phyloP scores from a whole-genome alignment of 2,113 vertebrate species.

The Triplophysa rosa region DNA sequence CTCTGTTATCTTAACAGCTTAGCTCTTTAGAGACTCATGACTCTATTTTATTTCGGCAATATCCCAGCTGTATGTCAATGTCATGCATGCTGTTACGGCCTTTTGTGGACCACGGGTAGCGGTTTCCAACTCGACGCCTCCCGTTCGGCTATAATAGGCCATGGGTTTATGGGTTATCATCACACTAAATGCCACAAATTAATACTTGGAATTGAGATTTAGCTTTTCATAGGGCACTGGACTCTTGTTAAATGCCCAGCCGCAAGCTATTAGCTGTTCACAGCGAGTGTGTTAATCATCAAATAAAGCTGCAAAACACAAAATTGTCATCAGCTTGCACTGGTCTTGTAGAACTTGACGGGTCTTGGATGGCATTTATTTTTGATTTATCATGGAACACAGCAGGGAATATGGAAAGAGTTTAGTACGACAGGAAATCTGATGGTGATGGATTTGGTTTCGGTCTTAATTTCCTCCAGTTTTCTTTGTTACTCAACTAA shows the following conservation, averaged over 20 bases:
- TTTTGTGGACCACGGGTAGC: conserved; percentile 45
- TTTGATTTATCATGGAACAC: conserved; percentile 24
- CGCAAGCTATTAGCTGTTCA: conserved; percentile 48
- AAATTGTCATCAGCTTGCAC: conserved; percentile 18
- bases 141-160: conserved; percentile 40
- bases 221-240: conserved; percentile 52
- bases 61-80: conserved; percentile 51
- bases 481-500: conserved; percentile 53
- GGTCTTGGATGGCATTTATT: conserved; percentile 48
- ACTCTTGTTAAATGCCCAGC: conserved; percentile 57
- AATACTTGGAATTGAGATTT: conserved; percentile 56
- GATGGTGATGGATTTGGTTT: not conserved
- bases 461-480: conserved; percentile 8
- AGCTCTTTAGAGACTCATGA: conserved; percentile 9
- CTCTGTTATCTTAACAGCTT: conserved; percentile 45
- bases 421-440: conserved; percentile 46
- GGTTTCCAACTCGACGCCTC: conserved; percentile 13
- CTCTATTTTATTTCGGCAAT: conserved; percentile 51
- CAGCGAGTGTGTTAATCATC: conserved; percentile 58
- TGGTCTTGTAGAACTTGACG: conserved; percentile 47
- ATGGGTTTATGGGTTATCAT: conserved; percentile 55
- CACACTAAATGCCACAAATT: conserved; percentile 63
- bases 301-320: conserved; percentile 20
- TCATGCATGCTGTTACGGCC: conserved; percentile 35
- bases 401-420: conserved; percentile 11